phyloP scores from a whole-genome alignment of 2,888 invertebrate genomes.

The Erpobdella octoculata region DNA sequence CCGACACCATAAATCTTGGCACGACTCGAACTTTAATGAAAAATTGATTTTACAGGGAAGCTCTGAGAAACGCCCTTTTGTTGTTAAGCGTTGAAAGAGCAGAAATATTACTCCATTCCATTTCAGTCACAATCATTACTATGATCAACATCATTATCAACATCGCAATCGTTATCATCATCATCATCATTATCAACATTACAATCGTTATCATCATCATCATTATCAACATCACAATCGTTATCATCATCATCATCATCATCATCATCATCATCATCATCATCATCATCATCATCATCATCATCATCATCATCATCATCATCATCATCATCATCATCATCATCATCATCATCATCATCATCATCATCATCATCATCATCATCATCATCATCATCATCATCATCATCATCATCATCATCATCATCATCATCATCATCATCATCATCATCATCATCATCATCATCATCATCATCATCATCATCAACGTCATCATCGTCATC shows the following conservation, averaged over 20 bases:
- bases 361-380: background rate
- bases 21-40: too few species aligned
- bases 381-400: background rate
- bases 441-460: background rate
- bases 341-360: background rate
- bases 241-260: slow-evolving; percentile 31
- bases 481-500: background rate
- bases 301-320: slow-evolving; percentile 15
- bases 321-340: background rate
- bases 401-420: background rate
- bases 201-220: background rate
- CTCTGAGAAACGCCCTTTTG: too few species aligned
- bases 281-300: slow-evolving; percentile 27
- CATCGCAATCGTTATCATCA: background rate
- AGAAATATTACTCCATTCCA: too few species aligned
- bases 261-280: slow-evolving; percentile 28
- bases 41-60: too few species aligned
- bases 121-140: background rate
- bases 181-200: background rate
- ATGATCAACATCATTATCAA: background rate
- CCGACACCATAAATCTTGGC: too few species aligned
- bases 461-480: background rate
- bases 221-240: slow-evolving; percentile 5
- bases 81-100: too few species aligned
- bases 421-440: background rate